Evolutionary conservation across 2,888 invertebrate species (phyloP).

Genomic region (Tigriopus californicus): DNA sequence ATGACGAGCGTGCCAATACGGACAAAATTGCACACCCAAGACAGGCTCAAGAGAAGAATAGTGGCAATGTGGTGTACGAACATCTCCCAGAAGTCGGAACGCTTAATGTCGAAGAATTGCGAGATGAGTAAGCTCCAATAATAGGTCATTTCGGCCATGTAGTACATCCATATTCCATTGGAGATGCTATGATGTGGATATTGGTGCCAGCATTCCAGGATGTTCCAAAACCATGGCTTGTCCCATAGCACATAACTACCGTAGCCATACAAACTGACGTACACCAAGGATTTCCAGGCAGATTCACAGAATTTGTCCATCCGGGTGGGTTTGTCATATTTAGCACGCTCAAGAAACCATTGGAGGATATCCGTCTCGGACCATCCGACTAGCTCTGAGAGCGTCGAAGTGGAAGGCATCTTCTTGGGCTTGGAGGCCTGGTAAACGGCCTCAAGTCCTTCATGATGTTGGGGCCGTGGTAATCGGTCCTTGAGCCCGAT

Average conservation of each 20-base stretch:
- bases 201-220: slow-evolving; percentile 60
- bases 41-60: slow-evolving; percentile 16
- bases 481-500: too few species aligned
- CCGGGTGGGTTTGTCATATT: background rate
- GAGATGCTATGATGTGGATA: slow-evolving; percentile 52
- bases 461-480: too few species aligned
- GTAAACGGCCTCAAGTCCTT: too few species aligned
- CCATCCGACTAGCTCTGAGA: background rate
- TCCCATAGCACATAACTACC: slow-evolving; percentile 75
- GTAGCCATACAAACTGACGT: slow-evolving; percentile 28
- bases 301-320: slow-evolving; percentile 7
- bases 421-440: too few species aligned
- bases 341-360: background rate
- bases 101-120: slow-evolving; percentile 14
- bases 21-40: slow-evolving; percentile 17
- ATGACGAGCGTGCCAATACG: slow-evolving; percentile 17
- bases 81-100: slow-evolving; percentile 15
- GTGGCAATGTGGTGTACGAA: slow-evolving; percentile 17
- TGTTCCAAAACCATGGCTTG: slow-evolving; percentile 82
- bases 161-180: slow-evolving; percentile 16
- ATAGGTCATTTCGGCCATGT: slow-evolving; percentile 14
- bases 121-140: slow-evolving; percentile 15
- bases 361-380: background rate
- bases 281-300: slow-evolving; percentile 18
- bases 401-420: too few species aligned